Percentiles rank a stretch among this genome's conserved stretches.
Evolutionary conservation across 2,113 vertebrate genomes (phyloP).

Genomic region (Garra rufa): DNA sequence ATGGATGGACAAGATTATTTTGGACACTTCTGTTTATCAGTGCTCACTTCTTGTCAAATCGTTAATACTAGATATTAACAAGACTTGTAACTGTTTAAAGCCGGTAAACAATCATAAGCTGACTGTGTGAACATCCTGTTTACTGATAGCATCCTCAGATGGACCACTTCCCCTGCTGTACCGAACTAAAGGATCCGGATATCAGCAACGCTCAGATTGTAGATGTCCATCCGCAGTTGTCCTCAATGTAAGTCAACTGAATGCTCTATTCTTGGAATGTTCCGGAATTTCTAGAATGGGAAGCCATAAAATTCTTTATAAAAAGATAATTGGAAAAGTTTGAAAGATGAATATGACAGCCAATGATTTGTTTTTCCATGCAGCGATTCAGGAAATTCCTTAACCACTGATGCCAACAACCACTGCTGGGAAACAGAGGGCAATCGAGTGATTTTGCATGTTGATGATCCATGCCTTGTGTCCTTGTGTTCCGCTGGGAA

Average conservation of each 20-base stretch:
- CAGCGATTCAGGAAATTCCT: not conserved
- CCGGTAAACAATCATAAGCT: not conserved
- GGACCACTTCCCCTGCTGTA: not conserved
- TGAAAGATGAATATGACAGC: not conserved
- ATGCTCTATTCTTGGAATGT: not conserved
- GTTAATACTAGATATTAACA: not conserved
- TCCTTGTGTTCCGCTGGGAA: not conserved
- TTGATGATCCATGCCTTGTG: not conserved
- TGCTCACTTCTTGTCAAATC: not conserved
- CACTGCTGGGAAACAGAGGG: not conserved
- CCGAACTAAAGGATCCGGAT: slow-evolving; percentile 8
- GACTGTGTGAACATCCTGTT: not conserved
- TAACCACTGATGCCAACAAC: not conserved
- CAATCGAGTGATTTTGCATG: not conserved
- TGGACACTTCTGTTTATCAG: not conserved
- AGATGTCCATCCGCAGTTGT: not conserved
- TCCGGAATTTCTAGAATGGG: not conserved
- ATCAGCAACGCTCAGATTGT: slow-evolving; percentile 9
- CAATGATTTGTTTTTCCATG: not conserved
- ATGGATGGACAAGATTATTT: not conserved
- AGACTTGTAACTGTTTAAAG: not conserved
- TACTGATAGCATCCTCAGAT: not conserved
- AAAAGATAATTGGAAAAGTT: not conserved
- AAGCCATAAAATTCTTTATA: not conserved
- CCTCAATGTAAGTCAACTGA: not conserved